phyloP scores from a whole-genome alignment of 2,797 vertebrate genomes.

The Tokudaia tokunoshimensis region DNA sequence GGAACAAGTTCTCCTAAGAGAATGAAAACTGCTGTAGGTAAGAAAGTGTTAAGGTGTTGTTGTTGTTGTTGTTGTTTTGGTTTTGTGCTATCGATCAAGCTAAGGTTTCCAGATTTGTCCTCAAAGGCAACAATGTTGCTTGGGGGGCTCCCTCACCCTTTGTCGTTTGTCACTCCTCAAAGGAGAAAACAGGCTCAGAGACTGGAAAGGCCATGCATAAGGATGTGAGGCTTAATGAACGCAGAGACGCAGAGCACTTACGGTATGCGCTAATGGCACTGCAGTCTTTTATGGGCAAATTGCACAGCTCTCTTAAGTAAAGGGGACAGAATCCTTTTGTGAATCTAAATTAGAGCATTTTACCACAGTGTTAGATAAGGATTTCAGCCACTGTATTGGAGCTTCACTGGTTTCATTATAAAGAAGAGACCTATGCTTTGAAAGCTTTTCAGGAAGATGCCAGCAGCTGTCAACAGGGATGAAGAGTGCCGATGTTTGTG shows the following conservation, averaged over 20 bases:
- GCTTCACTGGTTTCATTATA: constrained; percentile 74
- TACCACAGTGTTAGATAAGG: constrained; percentile 79
- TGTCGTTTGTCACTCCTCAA: constrained; percentile 75
- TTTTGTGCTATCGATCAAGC: constrained; percentile 34
- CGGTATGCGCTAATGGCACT: constrained; percentile 85
- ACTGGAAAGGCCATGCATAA: constrained; percentile 79
- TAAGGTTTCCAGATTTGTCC: constrained; percentile 85
- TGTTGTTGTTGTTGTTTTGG: not conserved
- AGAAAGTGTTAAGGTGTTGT: constrained; percentile 66
- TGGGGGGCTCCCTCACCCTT: constrained; percentile 1
- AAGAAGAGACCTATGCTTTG: constrained; percentile 82
- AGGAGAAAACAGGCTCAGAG: constrained; percentile 62
- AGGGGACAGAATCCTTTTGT: constrained; percentile 86
- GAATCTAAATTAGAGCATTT: constrained; percentile 82
- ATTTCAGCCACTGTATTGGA: constrained; percentile 74
- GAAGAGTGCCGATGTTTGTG: constrained; percentile 70
- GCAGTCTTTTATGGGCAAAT: constrained; percentile 87
- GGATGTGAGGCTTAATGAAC: constrained; percentile 84
- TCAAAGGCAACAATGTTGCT: constrained; percentile 80
- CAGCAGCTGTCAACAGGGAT: constrained; percentile 80
- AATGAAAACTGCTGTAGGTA: constrained; percentile 70
- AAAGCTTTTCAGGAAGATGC: constrained; percentile 84
- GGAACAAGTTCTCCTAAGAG: constrained; percentile 57
- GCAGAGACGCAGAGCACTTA: constrained; percentile 87
- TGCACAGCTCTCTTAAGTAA: constrained; percentile 87